A percentile compares a stretch with the other conserved stretches of the same genome.
Conservation (phyloP, 2,113 vertebrate genomes). For the Apodemus speciosus region DNA sequence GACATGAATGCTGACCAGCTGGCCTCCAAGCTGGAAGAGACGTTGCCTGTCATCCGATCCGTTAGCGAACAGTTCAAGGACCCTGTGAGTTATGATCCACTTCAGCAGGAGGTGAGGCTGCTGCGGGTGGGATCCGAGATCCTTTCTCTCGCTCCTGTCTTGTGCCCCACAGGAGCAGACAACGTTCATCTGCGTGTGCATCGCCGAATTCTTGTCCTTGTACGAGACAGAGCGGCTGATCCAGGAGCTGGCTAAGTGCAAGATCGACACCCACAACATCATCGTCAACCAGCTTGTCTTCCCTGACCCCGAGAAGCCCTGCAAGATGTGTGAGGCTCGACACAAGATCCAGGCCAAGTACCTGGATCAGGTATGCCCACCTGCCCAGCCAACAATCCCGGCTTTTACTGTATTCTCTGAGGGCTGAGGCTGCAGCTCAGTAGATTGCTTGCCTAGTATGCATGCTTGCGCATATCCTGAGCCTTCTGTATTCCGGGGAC, state of each 20-base stretch:
- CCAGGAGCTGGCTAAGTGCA: slow-evolving; percentile 96
- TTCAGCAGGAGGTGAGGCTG: background rate
- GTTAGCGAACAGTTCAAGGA: slow-evolving; percentile 98
- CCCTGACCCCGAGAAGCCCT: slow-evolving; percentile 90
- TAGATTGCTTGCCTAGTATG: background rate
- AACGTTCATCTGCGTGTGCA: slow-evolving; percentile 97
- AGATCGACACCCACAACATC: slow-evolving; percentile 96
- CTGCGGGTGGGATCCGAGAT: rapidly evolving
- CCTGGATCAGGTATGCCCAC: slow-evolving; percentile 91
- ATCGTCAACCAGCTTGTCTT: slow-evolving; percentile 97
- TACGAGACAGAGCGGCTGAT: slow-evolving; percentile 96
- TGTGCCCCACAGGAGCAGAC: slow-evolving; percentile 90
- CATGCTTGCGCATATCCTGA: too few species aligned
- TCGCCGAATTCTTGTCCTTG: slow-evolving; percentile 95
- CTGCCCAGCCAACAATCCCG: background rate
- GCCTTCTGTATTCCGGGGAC: background rate
- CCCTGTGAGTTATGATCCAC: slow-evolving; percentile 86
- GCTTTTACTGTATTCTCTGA: background rate
- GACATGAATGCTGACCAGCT: slow-evolving; percentile 98
- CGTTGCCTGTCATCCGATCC: slow-evolving; percentile 94
- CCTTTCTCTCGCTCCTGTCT: background rate
- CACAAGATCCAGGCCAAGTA: slow-evolving; percentile 99
- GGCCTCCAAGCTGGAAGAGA: slow-evolving; percentile 96
- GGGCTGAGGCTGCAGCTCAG: background rate
- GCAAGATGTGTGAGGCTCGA: slow-evolving; percentile 95